These are phyloP conservation scores for Tachyglossus aculeatus DNA, from an alignment of 2,797 vertebrate genomes.

Conservation along the genomic window DNA sequence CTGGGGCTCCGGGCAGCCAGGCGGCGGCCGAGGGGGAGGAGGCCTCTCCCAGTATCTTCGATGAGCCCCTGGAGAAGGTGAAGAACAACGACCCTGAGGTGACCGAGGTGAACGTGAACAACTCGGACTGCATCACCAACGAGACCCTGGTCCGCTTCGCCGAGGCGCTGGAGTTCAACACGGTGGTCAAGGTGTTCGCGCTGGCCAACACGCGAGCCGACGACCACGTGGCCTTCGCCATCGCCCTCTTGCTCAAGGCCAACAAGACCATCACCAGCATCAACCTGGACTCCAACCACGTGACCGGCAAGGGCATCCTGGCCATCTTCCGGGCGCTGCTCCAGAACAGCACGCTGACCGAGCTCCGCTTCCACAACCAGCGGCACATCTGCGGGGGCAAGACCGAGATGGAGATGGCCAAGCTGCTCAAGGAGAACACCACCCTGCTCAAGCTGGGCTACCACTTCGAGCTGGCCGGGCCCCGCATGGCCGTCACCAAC, in stretches of 20 bases:
- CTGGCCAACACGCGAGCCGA: conserved; percentile 94
- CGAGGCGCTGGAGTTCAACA: conserved; percentile 88
- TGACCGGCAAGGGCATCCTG: conserved; percentile 93
- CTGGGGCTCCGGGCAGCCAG: neutral
- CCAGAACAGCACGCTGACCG: conserved; percentile 88
- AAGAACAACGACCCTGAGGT: conserved; percentile 83
- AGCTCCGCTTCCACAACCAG: conserved; percentile 98
- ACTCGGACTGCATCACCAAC: conserved; percentile 92
- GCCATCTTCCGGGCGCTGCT: conserved; percentile 91
- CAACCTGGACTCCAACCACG: conserved; percentile 97
- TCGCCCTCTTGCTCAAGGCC: conserved; percentile 85
- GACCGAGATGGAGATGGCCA: conserved; percentile 97
- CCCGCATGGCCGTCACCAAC: conserved; percentile 95
- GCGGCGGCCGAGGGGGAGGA: conserved; percentile 70
- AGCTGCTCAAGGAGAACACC: conserved; percentile 93
- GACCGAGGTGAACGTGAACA: conserved; percentile 92
- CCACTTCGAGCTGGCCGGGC: conserved; percentile 94
- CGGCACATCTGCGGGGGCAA: conserved; percentile 96
- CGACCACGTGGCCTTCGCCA: conserved; percentile 93
- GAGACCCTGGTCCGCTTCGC: conserved; percentile 94
- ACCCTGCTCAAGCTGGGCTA: conserved; percentile 95
- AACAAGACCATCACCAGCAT: conserved; percentile 91
- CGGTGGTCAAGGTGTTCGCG: conserved; percentile 85
- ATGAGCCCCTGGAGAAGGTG: conserved; percentile 90
- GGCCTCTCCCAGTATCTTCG: conserved; percentile 88